Evolutionary conservation across 2,113 vertebrate species (phyloP), one percentile per base, ranked within the genome.

Genomic region (Anhinga anhinga): DNA sequence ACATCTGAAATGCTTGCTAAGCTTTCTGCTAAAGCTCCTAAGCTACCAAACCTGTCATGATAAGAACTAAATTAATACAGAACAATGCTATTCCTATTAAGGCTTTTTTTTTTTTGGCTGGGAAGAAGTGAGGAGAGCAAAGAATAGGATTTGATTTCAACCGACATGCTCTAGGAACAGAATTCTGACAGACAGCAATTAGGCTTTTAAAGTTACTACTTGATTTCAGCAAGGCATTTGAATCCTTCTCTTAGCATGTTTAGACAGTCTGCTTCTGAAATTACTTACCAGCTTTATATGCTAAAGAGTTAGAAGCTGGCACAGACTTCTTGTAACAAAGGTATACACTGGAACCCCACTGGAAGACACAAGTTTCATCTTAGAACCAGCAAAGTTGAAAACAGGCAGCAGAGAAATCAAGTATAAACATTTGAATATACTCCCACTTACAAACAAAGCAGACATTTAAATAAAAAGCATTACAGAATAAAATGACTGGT

Each of bases 311-410:
- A 88, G 99, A 99, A n/a, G 99, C 98, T 55, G 99, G 99, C 19
- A 99, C 99, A 11, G 99, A 99, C 92, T 99, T 99, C 98, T 99
- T 99, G 83, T 99, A 99, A 97, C 99, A 99, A 67, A 99, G 97
- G 97, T 98, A 99, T 59, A 99, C 99, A 95, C 95, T 99, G 97
- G 99, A 99, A 90, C 99, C 99, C 99, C 99, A 99, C 99, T 99
- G 97, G 72, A 98, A 99, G 86, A 98, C 34, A 97, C 5, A 97
- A 73, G 11, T 80, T 84, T 82, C 20, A 59, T 69, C 27, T 85
- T n/a, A 94, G 76, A 86, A 76, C 3, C 27, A 69, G 26, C 4
- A 38, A 82, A 87, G 26, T 42, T 15, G 27, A 80, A 40, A 65
- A 74, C 1, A 85, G 3, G 12, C 16, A 79, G 22, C 18, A 72